Evolutionary conservation across 1,140 invertebrate genomes (phyloP).

Genomic region (Neodiprion fabricii): DNA sequence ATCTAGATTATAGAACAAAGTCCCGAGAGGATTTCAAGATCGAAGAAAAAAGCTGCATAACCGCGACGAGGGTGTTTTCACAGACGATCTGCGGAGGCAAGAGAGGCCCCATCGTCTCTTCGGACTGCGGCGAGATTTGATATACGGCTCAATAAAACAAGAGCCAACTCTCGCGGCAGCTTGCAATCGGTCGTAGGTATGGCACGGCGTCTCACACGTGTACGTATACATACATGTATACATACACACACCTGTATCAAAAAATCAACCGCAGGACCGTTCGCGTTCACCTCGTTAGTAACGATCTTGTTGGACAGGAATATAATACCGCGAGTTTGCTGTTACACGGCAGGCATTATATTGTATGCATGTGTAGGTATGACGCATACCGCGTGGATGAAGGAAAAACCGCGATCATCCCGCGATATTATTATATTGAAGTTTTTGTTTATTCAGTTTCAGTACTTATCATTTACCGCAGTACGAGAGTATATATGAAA

Average conservation of each 20-base stretch:
- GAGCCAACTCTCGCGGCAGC: slow-evolving; percentile 27
- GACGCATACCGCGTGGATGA: not conserved
- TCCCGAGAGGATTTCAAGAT: no score
- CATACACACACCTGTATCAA: slow-evolving; percentile 35
- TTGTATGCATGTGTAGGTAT: not conserved
- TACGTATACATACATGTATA: not conserved
- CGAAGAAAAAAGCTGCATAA: no score
- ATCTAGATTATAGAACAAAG: no score
- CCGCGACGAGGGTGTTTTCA: not conserved
- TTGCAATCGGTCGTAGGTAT: no score
- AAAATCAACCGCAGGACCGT: slow-evolving; percentile 55
- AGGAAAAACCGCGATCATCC: not conserved
- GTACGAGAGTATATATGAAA: no score
- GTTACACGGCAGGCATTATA: not conserved
- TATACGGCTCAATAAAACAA: slow-evolving; percentile 57
- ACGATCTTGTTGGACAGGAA: not conserved
- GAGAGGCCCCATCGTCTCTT: not conserved
- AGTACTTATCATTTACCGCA: no score
- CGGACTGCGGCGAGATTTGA: slow-evolving; percentile 39
- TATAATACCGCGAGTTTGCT: no score
- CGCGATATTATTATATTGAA: not conserved
- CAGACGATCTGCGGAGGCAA: not conserved
- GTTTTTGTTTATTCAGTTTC: no score
- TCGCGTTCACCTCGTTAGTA: slow-evolving; percentile 50
- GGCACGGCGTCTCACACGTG: no score